A percentile compares a stretch with the other conserved stretches of the same genome.
Conservation (phyloP, 2,888 invertebrate species). For the Drosophila bunnanda region DNA sequence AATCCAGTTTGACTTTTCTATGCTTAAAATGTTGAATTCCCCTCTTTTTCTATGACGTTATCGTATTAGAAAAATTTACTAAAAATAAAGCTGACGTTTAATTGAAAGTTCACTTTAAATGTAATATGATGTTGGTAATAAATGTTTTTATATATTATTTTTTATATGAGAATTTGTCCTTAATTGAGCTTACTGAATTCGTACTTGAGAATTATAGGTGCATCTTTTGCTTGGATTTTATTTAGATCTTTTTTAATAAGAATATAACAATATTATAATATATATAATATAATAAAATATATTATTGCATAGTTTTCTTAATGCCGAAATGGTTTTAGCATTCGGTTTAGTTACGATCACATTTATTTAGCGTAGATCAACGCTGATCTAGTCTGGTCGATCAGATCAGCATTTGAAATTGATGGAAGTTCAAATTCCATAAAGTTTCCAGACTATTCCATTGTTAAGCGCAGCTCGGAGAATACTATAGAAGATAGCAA, state of each 20-base stretch:
- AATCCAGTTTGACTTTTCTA: background rate
- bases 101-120: background rate
- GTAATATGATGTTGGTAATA: background rate
- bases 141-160: background rate
- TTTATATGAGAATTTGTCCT: background rate
- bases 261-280: too few species aligned
- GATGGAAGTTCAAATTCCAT: slow-evolving; percentile 47
- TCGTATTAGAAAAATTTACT: background rate
- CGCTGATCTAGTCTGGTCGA: slow-evolving; percentile 8
- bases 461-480: slow-evolving; percentile 8
- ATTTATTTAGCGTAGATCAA: background rate
- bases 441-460: slow-evolving; percentile 51
- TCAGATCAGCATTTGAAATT: slow-evolving; percentile 30
- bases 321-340: background rate
- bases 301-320: background rate
- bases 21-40: slow-evolving; percentile 3
- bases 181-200: background rate
- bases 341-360: background rate
- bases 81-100: background rate
- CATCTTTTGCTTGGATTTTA: too few species aligned
- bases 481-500: slow-evolving; percentile 4
- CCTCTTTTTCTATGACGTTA: background rate
- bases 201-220: too few species aligned
- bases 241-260: too few species aligned
- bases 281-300: background rate